A percentile compares a stretch with the other conserved stretches of the same genome.
Conservation (phyloP, 2,888 invertebrate genomes). For the Rhagium mordax region DNA sequence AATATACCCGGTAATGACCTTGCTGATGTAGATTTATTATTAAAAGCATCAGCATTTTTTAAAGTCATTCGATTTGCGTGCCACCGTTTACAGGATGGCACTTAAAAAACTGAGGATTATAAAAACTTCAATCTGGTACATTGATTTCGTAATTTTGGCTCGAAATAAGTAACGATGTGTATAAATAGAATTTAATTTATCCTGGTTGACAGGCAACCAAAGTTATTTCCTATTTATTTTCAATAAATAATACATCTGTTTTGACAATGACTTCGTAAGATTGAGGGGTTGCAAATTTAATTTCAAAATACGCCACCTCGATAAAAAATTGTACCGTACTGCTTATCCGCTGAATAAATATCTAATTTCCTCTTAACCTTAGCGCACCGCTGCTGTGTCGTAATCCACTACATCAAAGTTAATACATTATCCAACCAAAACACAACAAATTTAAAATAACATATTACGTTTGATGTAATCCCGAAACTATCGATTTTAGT, state of each 20-base stretch:
- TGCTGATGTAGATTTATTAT: constrained; percentile 28
- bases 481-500: not conserved
- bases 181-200: not conserved
- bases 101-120: not conserved
- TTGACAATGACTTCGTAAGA: no score
- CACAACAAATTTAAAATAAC: no score
- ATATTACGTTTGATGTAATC: not conserved
- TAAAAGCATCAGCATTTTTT: constrained; percentile 1
- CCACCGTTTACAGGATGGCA: constrained; percentile 1
- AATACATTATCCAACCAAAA: not conserved
- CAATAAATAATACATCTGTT: no score
- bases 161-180: no score
- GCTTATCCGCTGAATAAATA: not conserved
- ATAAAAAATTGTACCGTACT: no score
- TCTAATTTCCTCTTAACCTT: not conserved
- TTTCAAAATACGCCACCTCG: no score
- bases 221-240: not conserved
- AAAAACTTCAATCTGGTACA: not conserved
- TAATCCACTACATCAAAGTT: not conserved
- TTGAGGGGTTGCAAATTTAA: no score
- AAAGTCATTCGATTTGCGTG: not conserved
- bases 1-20: constrained; percentile 32
- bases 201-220: not conserved
- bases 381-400: not conserved
- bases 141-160: no score